phyloP scores from a whole-genome alignment of 2,113 vertebrate species.

The Gulo gulo region DNA sequence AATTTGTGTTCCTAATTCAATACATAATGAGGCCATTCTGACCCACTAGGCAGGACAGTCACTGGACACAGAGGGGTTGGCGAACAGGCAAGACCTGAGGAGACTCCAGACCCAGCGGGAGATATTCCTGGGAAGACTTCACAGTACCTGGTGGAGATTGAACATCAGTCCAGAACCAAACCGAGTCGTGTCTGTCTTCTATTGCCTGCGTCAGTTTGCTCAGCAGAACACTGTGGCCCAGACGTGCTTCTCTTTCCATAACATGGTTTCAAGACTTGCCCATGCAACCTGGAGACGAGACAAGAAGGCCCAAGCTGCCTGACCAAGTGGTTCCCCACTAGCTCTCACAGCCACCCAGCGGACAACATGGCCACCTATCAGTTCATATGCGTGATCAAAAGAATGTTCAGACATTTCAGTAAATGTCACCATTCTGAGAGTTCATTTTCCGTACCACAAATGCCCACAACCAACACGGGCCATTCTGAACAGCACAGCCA shows the following conservation, averaged over 20 bases:
- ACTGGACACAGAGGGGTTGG: background rate
- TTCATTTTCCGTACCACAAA: background rate
- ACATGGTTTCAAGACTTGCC: background rate
- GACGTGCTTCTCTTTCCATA: background rate
- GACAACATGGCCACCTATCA: rapidly evolving
- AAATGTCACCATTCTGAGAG: background rate
- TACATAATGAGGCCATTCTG: background rate
- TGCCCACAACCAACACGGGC: background rate
- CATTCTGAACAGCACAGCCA: background rate
- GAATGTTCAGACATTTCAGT: background rate
- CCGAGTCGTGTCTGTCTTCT: background rate
- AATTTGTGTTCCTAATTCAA: background rate
- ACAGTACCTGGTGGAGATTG: background rate
- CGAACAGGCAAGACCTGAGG: background rate
- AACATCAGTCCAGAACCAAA: background rate
- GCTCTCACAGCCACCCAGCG: background rate
- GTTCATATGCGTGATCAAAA: background rate
- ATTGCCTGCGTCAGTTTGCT: background rate
- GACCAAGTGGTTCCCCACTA: background rate
- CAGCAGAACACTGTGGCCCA: background rate
- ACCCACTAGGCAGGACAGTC: background rate
- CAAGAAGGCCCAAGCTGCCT: background rate
- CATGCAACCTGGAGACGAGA: background rate
- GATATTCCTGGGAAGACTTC: background rate
- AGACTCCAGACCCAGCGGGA: background rate